Evolutionary conservation across 2,113 vertebrate species (phyloP).

Genomic region (Cochlearius cochlearius): DNA sequence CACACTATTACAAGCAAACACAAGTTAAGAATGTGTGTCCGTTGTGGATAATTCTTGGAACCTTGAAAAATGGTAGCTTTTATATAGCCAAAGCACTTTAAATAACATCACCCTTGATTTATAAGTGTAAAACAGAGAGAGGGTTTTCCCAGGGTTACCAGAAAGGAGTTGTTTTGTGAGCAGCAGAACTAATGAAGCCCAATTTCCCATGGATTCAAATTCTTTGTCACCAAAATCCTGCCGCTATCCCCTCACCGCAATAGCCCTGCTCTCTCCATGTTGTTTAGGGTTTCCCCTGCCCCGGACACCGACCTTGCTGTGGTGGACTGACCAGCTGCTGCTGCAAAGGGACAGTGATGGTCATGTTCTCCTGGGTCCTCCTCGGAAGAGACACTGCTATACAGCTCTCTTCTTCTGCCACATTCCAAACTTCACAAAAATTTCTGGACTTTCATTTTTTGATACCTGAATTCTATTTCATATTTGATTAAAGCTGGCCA

Average conservation of each 20-base stretch:
- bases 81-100: not conserved
- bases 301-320: not conserved
- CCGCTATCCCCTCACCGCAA: not conserved
- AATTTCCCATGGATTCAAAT: conserved; percentile 2
- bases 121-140: not conserved
- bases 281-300: not conserved
- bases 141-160: not conserved
- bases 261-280: not conserved
- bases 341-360: not conserved
- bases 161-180: not conserved
- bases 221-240: not conserved
- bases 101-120: not conserved
- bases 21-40: not conserved
- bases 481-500: not conserved
- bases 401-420: not conserved
- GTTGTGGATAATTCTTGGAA: not conserved
- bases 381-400: not conserved
- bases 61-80: not conserved
- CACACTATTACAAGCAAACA: not conserved
- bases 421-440: not conserved
- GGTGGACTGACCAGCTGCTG: not conserved
- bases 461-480: not conserved
- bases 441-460: not conserved
- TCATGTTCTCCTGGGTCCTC: not conserved
- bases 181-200: conserved; percentile 17